Evolutionary conservation across 2,888 invertebrate genomes (phyloP).

Genomic region (Aporophyla lueneburgensis): DNA sequence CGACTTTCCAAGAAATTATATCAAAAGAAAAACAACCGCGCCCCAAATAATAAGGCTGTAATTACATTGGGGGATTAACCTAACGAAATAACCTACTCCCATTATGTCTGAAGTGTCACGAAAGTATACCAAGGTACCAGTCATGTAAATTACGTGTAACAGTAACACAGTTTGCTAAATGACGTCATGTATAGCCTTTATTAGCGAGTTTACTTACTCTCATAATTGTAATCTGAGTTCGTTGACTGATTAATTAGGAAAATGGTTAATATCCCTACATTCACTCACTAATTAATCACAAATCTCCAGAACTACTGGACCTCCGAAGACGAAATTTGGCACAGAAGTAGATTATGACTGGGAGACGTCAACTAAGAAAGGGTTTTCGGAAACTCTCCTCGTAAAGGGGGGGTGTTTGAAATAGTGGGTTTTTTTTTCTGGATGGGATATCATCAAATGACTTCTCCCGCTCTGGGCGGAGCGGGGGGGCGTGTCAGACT

Average conservation of each 20-base stretch:
- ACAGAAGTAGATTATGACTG: too few relatives aligned
- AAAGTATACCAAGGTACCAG: slow-evolving; percentile 30
- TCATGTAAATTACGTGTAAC: slow-evolving; percentile 13
- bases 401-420: too few relatives aligned
- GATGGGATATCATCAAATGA: too few relatives aligned
- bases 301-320: too few relatives aligned
- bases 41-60: slow-evolving; percentile 14
- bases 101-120: slow-evolving; percentile 45
- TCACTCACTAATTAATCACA: too few relatives aligned
- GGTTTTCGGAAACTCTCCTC: too few relatives aligned
- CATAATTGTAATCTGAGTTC: slow-evolving; percentile 9
- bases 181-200: slow-evolving; percentile 36
- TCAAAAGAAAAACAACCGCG: slow-evolving; percentile 28
- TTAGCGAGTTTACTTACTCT: slow-evolving; percentile 45
- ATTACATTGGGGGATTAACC: slow-evolving; percentile 31
- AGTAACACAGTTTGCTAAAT: slow-evolving; percentile 42
- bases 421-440: too few relatives aligned
- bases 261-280: too few relatives aligned
- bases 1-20: slow-evolving; percentile 1
- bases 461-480: too few relatives aligned
- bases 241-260: slow-evolving; percentile 29
- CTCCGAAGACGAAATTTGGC: too few relatives aligned
- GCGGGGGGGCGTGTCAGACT: too few relatives aligned
- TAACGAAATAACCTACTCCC: slow-evolving; percentile 41
- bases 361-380: too few relatives aligned